Conservation (phyloP, 2,797 vertebrate genomes). For the Champsocephalus esox region DNA sequence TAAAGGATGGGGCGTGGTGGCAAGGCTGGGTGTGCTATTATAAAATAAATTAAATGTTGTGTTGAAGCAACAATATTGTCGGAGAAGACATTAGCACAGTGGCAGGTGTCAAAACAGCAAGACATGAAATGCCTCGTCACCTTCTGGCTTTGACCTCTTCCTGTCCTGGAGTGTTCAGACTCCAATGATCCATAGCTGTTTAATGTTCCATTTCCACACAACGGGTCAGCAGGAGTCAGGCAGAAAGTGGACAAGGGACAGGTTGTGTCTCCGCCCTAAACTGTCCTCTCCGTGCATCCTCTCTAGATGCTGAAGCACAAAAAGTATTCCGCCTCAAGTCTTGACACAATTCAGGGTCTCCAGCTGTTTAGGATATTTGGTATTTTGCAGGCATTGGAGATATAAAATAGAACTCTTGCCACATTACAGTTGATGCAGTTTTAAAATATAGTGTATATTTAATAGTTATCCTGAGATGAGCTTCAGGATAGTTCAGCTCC, state of each 20-base stretch:
- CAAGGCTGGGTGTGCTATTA: conserved; percentile 7
- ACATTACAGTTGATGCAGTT: conserved; percentile 30
- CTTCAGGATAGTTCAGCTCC: conserved; percentile 16
- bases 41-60: conserved; percentile 3
- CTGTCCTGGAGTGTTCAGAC: conserved; percentile 38
- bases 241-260: conserved; percentile 34
- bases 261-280: conserved; percentile 58
- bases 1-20: background rate
- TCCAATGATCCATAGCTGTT: conserved; percentile 23
- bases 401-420: conserved; percentile 24
- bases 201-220: conserved; percentile 33
- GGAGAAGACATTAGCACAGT: background rate
- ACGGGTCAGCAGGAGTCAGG: conserved; percentile 25
- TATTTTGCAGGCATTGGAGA: conserved; percentile 25
- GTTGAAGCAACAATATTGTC: conserved; percentile 1
- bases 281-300: conserved; percentile 17
- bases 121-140: conserved; percentile 32
- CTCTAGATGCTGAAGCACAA: conserved; percentile 50
- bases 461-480: conserved; percentile 42
- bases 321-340: conserved; percentile 22
- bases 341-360: conserved; percentile 13
- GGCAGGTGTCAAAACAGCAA: conserved; percentile 50
- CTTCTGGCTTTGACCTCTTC: conserved; percentile 44
- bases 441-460: conserved; percentile 33
- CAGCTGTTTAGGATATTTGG: conserved; percentile 60